Base-by-base conservation (phyloP, 2,888 invertebrate species). In the Holacanthella duospinosa region DNA sequence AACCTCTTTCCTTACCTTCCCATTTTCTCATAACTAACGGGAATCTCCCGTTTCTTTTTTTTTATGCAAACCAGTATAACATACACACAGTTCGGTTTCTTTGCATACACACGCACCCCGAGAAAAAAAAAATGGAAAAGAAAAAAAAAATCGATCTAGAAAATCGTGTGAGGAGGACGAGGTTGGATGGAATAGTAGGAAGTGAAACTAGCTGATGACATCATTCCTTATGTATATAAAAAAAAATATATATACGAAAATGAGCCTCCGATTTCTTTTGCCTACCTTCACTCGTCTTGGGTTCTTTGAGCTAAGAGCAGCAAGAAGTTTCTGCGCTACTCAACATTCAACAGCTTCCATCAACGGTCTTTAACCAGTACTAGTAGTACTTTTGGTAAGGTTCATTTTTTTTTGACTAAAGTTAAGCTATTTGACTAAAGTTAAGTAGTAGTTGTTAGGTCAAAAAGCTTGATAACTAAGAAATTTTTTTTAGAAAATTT, bases 81-180 rank as follows among this genome's bases (percentile, higher is more conserved):
- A 9, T 6, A 6, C 36, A 36, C 36, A 16, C 9, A 36, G 36
- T 36, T 36, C 36, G n/a, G 48, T 48, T 48, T 48, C 48, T 21
- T 48, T 48, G 16, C 48, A 48, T 48, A 48, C 21, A 21, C 21
- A 48, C 48, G 36, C 48, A 48, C 48, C 48, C 48, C 48, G 48
- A 48, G 36, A 36, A 36, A 36, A 36, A 36, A 36, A 48, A 48
- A 48, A 48, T 48, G 48, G 21, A 48, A 48, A 48, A 21, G 21
- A 48, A 48, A 48, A 48, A n/a, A n/a, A 48, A 48, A 48, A 48
- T 48, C 48, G 48, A 48, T 48, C 48, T 21, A 48, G 48, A 48
- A 48, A 48, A 48, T 48, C 48, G 48, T 48, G 48, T 48, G 48
- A 48, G 48, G 48, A 48, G 48, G 48, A 48, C 48, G 48, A 12